phyloP scores from a whole-genome alignment of 2,797 vertebrate species.

The Phalanger gymnotis region DNA sequence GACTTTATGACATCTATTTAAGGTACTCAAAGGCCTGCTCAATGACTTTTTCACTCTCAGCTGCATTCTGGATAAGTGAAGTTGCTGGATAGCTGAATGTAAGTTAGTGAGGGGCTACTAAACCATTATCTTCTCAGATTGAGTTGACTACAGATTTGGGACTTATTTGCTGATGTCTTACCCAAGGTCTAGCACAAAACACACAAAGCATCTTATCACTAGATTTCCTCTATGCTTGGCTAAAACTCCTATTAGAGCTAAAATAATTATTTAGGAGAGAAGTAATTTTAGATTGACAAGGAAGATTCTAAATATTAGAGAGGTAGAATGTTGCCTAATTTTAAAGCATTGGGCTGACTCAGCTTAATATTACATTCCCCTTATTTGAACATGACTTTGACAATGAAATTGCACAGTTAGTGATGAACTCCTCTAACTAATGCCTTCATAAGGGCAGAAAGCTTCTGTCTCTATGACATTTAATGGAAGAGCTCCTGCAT shows the following conservation, averaged over 20 bases:
- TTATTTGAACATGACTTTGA: slow-evolving; percentile 54
- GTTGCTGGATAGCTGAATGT: not conserved
- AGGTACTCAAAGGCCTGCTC: not conserved
- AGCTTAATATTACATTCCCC: slow-evolving; percentile 20
- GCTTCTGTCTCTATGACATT: slow-evolving; percentile 14
- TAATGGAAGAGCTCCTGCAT: slow-evolving; percentile 22
- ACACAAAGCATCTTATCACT: not conserved
- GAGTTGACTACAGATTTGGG: not conserved
- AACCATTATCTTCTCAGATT: not conserved
- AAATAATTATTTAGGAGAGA: not conserved
- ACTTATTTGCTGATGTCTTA: not conserved
- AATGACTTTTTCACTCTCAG: slow-evolving; percentile 3
- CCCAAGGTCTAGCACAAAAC: not conserved
- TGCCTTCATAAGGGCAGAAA: not conserved
- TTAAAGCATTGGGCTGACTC: slow-evolving; percentile 2
- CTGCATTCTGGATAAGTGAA: not conserved
- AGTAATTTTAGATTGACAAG: slow-evolving; percentile 44
- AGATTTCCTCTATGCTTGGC: slow-evolving; percentile 5
- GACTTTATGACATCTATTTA: not conserved
- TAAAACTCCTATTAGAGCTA: not conserved
- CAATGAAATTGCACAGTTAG: slow-evolving; percentile 34
- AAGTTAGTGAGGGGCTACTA: not conserved
- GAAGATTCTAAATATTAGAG: slow-evolving; percentile 22
- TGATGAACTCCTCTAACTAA: slow-evolving; percentile 11
- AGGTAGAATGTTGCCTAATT: not conserved